Evolutionary conservation across 2,113 vertebrate genomes (phyloP).

Genomic region (Lamprotornis superbus): DNA sequence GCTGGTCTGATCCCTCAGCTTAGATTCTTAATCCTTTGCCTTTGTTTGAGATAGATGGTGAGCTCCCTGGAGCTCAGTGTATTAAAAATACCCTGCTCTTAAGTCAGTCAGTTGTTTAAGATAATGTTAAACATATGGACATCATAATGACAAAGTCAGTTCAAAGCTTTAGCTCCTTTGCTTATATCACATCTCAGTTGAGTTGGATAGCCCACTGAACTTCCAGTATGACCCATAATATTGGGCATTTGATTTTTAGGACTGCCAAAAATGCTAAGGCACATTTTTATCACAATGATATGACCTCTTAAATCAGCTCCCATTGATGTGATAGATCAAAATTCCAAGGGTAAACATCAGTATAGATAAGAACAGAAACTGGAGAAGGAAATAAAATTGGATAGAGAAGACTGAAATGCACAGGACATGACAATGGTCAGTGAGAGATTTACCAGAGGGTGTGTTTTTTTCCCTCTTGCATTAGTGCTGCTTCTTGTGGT

Average conservation of each 20-base stretch:
- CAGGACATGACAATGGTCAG: background rate
- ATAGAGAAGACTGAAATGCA: background rate
- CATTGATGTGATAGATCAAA: background rate
- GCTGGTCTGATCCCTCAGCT: background rate
- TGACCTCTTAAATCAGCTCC: background rate
- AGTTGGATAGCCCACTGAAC: background rate
- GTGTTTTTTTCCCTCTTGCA: background rate
- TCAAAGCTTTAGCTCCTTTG: background rate
- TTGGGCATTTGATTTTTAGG: background rate
- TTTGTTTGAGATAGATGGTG: background rate
- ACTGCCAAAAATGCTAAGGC: background rate
- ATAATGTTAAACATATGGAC: background rate
- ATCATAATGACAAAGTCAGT: background rate
- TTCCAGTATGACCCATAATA: background rate
- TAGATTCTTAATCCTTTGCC: background rate
- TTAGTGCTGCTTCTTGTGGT: background rate
- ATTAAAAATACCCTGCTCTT: background rate
- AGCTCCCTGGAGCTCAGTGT: background rate
- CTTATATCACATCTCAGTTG: background rate
- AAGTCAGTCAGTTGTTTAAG: background rate
- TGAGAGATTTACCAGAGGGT: constrained; percentile 27
- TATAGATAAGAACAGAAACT: background rate
- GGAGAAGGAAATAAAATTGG: background rate
- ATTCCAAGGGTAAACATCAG: constrained; percentile 35
- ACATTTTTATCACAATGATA: background rate